Evolutionary conservation across 2,888 invertebrate genomes (phyloP), one percentile per base, ranked within the genome.

Genomic region (Standfussiana lucernea): DNA sequence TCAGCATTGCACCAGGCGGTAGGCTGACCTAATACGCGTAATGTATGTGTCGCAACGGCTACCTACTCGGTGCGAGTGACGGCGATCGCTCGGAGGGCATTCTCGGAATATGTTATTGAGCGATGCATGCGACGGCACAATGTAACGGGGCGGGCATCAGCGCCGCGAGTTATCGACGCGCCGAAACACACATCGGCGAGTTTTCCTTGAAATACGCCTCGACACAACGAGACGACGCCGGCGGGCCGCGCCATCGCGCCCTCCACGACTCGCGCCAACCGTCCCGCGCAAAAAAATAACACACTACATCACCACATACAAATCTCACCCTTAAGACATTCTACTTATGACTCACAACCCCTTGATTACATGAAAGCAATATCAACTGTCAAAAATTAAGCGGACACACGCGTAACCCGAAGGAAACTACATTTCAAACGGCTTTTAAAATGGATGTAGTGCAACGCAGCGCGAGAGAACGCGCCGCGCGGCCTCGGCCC

Each of bases 371-470:
- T 79, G 82, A 90, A 92, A 93, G 93, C 89, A 95, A 96, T 97
- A 95, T 95, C 96, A 97, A 97, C 97, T 97, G 97, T 97, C 97
- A 97, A 97, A 96, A 96, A 96, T 96, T 95, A 96, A 95, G 95
- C 93, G 93, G 93, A 94, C 93, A 95, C 96, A 95, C 95, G 96
- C 95, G 94, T 94, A 95, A 93, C 93, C 93, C 92, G 93, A 93
- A 95, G 95, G 94, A 95, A 96, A 95, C 95, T 93, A 95, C 92
- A 95, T 93, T 95, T 94, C 89, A 94, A 94, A 95, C 93, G 87
- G 89, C 93, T 93, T 94, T 93, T 93, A 94, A 94, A 95, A 95
- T 95, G 93, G 91, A 94, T 94, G 92, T 93, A 95, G 91, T 95
- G 95, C 96, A 95, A 90, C 93, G 93, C 93, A 92, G 90, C 92